Evolutionary conservation across 1,140 invertebrate genomes (phyloP).

Genomic region (Caerostris extrusa): DNA sequence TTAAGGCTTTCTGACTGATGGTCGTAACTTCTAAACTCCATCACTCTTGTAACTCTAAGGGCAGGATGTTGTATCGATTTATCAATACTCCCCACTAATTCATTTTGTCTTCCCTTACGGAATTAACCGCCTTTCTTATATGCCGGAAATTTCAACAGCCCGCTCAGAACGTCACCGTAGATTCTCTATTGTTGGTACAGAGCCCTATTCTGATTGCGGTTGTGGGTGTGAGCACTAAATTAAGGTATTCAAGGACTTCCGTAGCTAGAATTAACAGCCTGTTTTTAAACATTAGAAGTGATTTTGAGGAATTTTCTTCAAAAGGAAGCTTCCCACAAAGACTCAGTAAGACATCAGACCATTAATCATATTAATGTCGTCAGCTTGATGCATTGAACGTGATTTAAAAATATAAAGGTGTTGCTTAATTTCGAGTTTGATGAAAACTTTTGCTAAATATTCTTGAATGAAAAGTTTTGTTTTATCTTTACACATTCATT

Average conservation of each 20-base stretch:
- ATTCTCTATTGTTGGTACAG: constrained; percentile 25
- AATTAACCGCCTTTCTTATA: constrained; percentile 51
- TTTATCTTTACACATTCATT: background rate
- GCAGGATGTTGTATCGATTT: constrained; percentile 46
- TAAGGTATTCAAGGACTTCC: constrained; percentile 28
- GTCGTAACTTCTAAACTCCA: constrained; percentile 49
- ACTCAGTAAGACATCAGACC: background rate
- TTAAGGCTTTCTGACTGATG: constrained; percentile 60
- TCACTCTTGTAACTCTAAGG: constrained; percentile 7
- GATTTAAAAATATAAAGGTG: background rate
- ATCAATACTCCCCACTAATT: constrained; percentile 63
- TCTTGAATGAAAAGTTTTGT: background rate
- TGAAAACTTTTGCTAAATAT: too few species aligned
- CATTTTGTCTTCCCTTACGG: constrained; percentile 58
- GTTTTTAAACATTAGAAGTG: background rate
- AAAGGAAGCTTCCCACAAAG: background rate
- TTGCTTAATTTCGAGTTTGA: too few species aligned
- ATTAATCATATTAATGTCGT: background rate
- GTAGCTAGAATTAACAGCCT: background rate
- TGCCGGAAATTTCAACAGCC: constrained; percentile 50
- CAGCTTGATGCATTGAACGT: background rate
- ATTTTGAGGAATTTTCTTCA: background rate
- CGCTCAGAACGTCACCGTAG: background rate
- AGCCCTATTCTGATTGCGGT: background rate
- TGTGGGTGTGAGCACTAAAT: constrained; percentile 14